Conservation (phyloP, 2,113 vertebrate genomes). For the Rostratula benghalensis region DNA sequence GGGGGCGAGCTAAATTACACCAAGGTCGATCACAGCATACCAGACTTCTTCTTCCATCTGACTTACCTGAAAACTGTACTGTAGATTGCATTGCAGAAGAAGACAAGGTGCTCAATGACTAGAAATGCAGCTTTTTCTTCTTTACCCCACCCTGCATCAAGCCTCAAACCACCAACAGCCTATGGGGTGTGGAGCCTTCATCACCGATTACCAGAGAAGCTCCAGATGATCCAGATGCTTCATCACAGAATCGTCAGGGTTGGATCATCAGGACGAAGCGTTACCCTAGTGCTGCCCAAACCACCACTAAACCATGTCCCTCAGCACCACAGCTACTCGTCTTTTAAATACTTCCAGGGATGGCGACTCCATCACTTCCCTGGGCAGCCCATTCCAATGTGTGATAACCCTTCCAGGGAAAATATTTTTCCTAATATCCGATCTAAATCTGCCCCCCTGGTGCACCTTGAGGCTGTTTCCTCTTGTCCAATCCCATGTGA, state of each 20-base stretch:
- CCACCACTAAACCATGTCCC: background rate
- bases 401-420: background rate
- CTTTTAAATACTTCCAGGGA: background rate
- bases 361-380: background rate
- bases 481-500: background rate
- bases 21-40: background rate
- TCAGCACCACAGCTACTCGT: background rate
- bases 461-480: background rate
- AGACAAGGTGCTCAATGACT: background rate
- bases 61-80: background rate
- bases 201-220: background rate
- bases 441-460: background rate
- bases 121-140: background rate
- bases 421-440: background rate
- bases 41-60: background rate
- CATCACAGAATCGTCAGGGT: background rate
- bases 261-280: background rate
- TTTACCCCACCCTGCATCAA: background rate
- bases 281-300: background rate
- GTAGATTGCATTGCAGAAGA: background rate
- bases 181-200: background rate
- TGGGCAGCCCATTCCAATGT: background rate
- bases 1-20: background rate
- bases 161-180: background rate
- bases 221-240: background rate